These are phyloP conservation scores for Chascanopsetta lugubris DNA, from an alignment of 2,113 vertebrate genomes.

Conservation along the genomic window DNA sequence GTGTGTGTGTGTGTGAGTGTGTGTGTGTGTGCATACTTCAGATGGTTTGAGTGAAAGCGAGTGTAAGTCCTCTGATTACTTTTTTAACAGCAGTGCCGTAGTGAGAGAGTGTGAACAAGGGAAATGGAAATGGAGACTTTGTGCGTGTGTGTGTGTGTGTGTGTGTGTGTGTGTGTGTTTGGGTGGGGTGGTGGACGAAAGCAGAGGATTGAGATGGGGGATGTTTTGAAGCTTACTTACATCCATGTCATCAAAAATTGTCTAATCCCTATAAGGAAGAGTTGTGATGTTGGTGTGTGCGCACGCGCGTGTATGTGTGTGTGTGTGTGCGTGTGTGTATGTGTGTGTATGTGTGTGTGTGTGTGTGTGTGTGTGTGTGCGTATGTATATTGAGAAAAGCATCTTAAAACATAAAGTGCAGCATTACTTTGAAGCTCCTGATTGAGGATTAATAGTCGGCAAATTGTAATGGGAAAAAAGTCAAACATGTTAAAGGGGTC, in stretches of 20 bases:
- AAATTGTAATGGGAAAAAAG: too few species aligned
- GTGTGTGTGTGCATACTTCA: conserved; percentile 8
- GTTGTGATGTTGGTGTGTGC: too few species aligned
- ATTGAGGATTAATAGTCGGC: too few species aligned
- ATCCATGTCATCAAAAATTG: conserved; percentile 73
- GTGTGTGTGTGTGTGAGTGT: conserved; percentile 6
- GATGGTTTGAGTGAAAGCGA: too few species aligned
- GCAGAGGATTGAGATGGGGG: conserved; percentile 44
- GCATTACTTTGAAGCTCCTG: conserved; percentile 5
- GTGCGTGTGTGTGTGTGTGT: conserved; percentile 14
- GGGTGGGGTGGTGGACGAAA: conserved; percentile 2
- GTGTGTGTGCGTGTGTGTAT: conserved; percentile 4
- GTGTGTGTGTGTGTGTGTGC: conserved; percentile 14
- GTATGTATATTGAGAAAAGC: too few species aligned
- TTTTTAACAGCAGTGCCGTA: conserved; percentile 30
- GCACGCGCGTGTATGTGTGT: conserved; percentile 21
- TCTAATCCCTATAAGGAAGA: conserved; percentile 64
- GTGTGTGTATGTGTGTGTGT: background rate
- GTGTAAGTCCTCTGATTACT: conserved; percentile 35
- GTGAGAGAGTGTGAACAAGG: conserved; percentile 13
- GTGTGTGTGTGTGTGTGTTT: conserved; percentile 9
- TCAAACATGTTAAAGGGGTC: too few species aligned
- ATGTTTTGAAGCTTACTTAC: conserved; percentile 73
- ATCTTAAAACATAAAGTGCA: background rate
- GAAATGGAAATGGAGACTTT: background rate